Evolutionary conservation across 2,797 vertebrate genomes (phyloP).

Genomic region (Phalloptychus januarius): DNA sequence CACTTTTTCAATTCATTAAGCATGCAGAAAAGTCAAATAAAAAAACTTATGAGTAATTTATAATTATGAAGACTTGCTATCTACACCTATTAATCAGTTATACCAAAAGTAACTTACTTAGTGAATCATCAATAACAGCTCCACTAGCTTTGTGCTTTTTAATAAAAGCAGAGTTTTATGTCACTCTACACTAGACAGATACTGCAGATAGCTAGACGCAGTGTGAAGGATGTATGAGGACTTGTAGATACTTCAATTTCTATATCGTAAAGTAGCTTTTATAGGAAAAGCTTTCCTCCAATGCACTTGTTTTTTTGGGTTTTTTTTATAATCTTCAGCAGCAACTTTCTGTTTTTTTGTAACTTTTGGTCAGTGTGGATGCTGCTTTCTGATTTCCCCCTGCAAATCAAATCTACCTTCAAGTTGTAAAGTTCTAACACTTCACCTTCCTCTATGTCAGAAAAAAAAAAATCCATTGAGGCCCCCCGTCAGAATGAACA

Average conservation of each 20-base stretch:
- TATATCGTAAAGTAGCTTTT: background rate
- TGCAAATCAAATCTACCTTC: background rate
- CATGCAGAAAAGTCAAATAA: background rate
- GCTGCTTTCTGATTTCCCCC: background rate
- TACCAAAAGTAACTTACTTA: background rate
- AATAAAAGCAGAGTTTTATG: background rate
- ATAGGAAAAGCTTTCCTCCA: background rate
- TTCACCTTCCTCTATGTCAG: background rate
- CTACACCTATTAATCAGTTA: background rate
- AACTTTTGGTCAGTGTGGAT: background rate
- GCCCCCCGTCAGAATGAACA: background rate
- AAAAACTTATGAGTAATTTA: background rate
- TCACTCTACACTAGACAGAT: background rate
- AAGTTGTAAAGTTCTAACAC: background rate
- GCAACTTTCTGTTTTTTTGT: background rate
- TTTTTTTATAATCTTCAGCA: background rate
- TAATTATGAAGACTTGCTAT: background rate
- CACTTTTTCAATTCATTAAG: background rate
- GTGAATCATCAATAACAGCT: background rate
- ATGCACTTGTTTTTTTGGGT: background rate
- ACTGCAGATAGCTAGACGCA: background rate
- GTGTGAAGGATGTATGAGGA: background rate
- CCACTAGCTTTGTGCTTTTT: background rate
- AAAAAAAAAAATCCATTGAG: background rate
- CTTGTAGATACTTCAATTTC: background rate